These are phyloP conservation scores for Apteryx owenii DNA, from an alignment of 2,113 vertebrate species.

Conservation along the genomic window DNA sequence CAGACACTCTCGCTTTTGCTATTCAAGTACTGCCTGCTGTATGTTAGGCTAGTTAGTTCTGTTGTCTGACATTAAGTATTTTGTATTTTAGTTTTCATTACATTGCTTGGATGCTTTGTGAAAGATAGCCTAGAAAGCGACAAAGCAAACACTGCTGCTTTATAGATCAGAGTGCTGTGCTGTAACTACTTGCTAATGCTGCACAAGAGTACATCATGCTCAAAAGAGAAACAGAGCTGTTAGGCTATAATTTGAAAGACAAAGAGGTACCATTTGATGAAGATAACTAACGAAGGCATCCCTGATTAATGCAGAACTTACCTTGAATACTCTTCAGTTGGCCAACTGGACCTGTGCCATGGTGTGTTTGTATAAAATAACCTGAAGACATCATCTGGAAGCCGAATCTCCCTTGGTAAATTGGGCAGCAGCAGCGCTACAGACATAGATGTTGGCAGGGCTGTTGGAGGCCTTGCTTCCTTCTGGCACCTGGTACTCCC, in stretches of 20 bases:
- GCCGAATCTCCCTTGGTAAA: background rate
- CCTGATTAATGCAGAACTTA: background rate
- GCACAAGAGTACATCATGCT: background rate
- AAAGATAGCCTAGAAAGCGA: background rate
- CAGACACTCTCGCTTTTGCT: background rate
- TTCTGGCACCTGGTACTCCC: background rate
- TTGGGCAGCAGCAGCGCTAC: background rate
- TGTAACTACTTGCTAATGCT: background rate
- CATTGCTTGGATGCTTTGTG: background rate
- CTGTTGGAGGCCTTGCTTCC: background rate
- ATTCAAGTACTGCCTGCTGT: background rate
- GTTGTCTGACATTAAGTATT: background rate
- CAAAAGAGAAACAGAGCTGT: background rate
- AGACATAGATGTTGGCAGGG: background rate
- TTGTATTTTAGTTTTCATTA: background rate
- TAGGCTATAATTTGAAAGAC: background rate
- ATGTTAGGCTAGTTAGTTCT: background rate
- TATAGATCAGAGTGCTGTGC: background rate
- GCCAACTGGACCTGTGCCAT: background rate
- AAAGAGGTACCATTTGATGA: background rate
- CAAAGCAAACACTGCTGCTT: background rate
- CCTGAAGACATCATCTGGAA: background rate
- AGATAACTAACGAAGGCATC: background rate
- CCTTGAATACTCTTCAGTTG: background rate
- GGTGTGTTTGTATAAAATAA: background rate